Evolutionary conservation across 2,797 vertebrate species (phyloP).

Genomic region (Melanotaenia maccullochi): DNA sequence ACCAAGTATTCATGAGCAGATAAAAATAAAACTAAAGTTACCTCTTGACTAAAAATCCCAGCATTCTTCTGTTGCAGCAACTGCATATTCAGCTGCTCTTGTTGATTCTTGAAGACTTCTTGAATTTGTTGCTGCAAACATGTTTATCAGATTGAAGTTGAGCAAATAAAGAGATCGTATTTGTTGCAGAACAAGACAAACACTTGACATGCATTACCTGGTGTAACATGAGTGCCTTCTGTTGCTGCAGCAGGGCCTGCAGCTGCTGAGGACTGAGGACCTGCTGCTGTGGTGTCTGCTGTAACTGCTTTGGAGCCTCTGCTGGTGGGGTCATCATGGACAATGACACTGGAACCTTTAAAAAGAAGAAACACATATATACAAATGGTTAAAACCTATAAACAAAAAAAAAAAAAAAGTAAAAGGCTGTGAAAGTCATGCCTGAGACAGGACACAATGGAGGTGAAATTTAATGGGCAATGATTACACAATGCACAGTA

Average conservation of each 20-base stretch:
- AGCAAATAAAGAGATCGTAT: background rate
- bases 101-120: slow-evolving; percentile 99
- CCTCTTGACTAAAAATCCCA: slow-evolving; percentile 97
- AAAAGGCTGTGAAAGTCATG: background rate
- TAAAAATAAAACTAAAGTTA: slow-evolving; percentile 67
- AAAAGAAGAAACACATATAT: background rate
- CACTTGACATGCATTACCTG: slow-evolving; percentile 83
- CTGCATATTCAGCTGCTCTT: slow-evolving; percentile 98
- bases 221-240: slow-evolving; percentile 99
- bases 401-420: background rate
- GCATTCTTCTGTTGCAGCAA: slow-evolving; percentile 97
- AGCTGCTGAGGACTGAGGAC: slow-evolving; percentile 96
- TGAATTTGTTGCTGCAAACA: slow-evolving; percentile 96
- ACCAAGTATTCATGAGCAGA: background rate
- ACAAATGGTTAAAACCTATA: background rate
- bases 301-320: slow-evolving; percentile 96
- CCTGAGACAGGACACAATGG: background rate
- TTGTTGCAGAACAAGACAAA: background rate
- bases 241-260: slow-evolving; percentile 96
- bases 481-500: slow-evolving; percentile 3
- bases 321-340: slow-evolving; percentile 98
- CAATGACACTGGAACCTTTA: slow-evolving; percentile 91
- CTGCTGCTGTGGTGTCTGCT: slow-evolving; percentile 95
- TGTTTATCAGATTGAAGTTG: background rate
- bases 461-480: background rate